A percentile compares a stretch with the other conserved stretches of the same genome.
phyloP scores from a whole-genome alignment of 2,888 invertebrate genomes.

The Drosophila mulleri region DNA sequence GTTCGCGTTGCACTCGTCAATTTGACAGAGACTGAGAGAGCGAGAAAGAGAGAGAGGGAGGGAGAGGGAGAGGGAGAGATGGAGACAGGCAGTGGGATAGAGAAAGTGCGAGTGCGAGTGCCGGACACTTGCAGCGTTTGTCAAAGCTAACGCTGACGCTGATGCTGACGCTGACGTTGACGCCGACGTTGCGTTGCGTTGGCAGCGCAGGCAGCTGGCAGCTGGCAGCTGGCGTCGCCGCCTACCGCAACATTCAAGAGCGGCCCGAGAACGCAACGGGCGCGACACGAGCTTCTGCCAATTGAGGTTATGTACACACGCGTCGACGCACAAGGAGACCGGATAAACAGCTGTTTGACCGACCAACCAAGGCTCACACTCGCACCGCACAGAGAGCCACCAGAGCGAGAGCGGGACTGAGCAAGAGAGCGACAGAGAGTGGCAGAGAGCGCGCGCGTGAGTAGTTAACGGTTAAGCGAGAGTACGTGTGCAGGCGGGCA shows the following conservation, averaged over 20 bases:
- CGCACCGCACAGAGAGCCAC: conserved; percentile 4
- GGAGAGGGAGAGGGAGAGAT: not conserved
- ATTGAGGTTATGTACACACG: conserved; percentile 77
- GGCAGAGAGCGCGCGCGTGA: conserved; percentile 33
- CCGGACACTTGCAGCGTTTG: conserved; percentile 47
- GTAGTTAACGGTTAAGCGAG: conserved; percentile 17
- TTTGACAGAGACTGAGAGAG: conserved; percentile 5
- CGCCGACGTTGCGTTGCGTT: conserved; percentile 43
- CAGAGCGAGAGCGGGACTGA: conserved; percentile 18
- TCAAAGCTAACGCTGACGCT: conserved; percentile 29
- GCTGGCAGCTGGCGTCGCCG: conserved; percentile 58
- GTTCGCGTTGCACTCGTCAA: conserved; percentile 57
- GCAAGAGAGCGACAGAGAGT: conserved; percentile 6
- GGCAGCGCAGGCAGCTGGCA: conserved; percentile 37
- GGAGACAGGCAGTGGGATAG: not conserved
- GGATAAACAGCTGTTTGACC: conserved; percentile 58
- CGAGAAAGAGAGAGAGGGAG: not conserved
- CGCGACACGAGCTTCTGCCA: conserved; percentile 23
- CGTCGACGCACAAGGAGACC: conserved; percentile 63
- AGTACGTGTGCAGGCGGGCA: not conserved
- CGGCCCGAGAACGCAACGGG: conserved; percentile 35
- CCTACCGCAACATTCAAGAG: conserved; percentile 73
- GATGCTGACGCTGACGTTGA: conserved; percentile 43
- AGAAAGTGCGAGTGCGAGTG: conserved; percentile 10
- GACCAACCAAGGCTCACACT: conserved; percentile 30